Evolutionary conservation across 2,113 vertebrate species (phyloP).

Genomic region (Albula goreensis): DNA sequence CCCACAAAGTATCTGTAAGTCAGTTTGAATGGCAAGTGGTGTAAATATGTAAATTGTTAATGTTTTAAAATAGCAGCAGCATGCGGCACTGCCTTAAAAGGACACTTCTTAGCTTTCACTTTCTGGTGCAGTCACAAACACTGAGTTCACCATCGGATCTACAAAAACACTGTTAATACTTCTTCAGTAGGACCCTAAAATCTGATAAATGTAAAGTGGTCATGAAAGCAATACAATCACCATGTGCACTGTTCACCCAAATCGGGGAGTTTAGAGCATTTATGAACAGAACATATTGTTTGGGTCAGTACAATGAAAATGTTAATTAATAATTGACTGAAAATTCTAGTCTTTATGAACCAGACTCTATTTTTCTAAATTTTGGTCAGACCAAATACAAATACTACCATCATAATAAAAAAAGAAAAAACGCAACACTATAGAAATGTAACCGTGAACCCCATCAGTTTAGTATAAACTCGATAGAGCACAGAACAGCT

Average conservation of each 20-base stretch:
- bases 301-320: background rate
- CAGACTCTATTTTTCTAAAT: background rate
- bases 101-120: slow-evolving; percentile 35
- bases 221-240: background rate
- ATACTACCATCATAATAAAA: background rate
- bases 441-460: too few species aligned
- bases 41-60: slow-evolving; percentile 35
- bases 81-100: slow-evolving; percentile 42
- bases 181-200: background rate
- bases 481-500: too few species aligned
- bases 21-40: slow-evolving; percentile 3
- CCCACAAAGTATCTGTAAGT: slow-evolving; percentile 6
- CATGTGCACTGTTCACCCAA: background rate
- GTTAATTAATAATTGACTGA: background rate
- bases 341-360: background rate
- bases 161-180: background rate
- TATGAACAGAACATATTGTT: background rate
- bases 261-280: background rate
- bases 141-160: background rate
- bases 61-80: slow-evolving; percentile 55
- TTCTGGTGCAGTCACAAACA: slow-evolving; percentile 34
- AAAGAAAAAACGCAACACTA: background rate
- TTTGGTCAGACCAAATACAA: background rate
- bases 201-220: background rate
- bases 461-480: background rate